Percentiles rank a stretch among this genome's conserved stretches.
Evolutionary conservation across 2,797 vertebrate species (phyloP).

Genomic region (Selene dorsalis): DNA sequence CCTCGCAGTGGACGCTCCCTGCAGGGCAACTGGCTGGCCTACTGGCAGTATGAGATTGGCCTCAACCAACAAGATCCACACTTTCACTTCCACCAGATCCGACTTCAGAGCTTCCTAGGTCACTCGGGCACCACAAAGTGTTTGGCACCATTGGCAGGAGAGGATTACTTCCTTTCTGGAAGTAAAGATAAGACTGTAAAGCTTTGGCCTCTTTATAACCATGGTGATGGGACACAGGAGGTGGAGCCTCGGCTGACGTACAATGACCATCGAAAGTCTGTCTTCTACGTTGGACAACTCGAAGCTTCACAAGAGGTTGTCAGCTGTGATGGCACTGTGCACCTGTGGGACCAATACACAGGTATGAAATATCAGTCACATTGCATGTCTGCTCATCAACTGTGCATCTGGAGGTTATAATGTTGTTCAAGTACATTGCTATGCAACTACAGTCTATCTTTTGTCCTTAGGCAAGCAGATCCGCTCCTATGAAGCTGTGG

Average conservation of each 20-base stretch:
- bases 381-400: neutral
- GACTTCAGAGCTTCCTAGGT: constrained; percentile 94
- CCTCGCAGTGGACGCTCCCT: constrained; percentile 90
- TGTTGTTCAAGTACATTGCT: constrained; percentile 1
- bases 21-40: constrained; percentile 98
- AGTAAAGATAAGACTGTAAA: constrained; percentile 97
- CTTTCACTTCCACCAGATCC: constrained; percentile 99
- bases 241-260: constrained; percentile 90
- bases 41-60: constrained; percentile 99
- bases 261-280: constrained; percentile 91
- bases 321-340: constrained; percentile 96
- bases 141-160: constrained; percentile 89
- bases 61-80: constrained; percentile 94
- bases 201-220: constrained; percentile 96
- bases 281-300: constrained; percentile 94
- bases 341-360: constrained; percentile 97
- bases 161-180: constrained; percentile 97
- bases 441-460: neutral
- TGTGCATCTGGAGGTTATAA: neutral
- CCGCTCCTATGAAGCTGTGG: constrained; percentile 90
- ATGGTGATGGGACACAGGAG: constrained; percentile 92
- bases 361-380: constrained; percentile 78
- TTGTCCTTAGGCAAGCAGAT: constrained; percentile 89
- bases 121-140: constrained; percentile 93
- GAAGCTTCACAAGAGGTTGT: constrained; percentile 93